Base-by-base conservation (phyloP, 2,797 vertebrate species). In the Cossypha polioptera region DNA sequence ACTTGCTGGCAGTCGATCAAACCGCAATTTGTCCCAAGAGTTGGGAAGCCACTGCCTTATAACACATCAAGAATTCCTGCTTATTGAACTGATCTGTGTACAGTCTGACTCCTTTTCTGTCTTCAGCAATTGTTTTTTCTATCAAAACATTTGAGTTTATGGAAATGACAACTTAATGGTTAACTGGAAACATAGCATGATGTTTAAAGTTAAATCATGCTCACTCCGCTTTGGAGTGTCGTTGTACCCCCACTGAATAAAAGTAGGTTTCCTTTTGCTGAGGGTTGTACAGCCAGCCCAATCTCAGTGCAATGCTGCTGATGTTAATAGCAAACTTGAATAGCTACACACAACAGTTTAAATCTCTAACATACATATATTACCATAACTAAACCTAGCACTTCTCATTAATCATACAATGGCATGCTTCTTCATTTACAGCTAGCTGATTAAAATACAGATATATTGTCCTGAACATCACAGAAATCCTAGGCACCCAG, bases 1-100 rank as follows among this genome's bases (percentile, higher is more conserved):
- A 90, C 16, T 92, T 82, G 47, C 5, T 96, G 95, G 94, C 95
- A 96, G 77, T 77, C 3, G 28, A 93, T 95, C 96, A 96, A 96
- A 90, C 9, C n/a, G 86, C 80, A 81, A 72, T 96, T 96, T 95
- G 66, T 95, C 94, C 88, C 71, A 84, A 63, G 69, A 97, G 90
- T 4, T 85, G 87, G 66, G 93, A 81, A 95, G 87, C 74, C 78
- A 94, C 97, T 74, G 81, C 77, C 45, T 88, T 90, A 74, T n/a
- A 95, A 86, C 51, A 79, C 50, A 53, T 77, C 63, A 88, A 86
- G 73, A 87, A 75, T 43, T 74, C 61, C 29, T 86, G 61, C 65
- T 95, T 77, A 84, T 48, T 86, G 63, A 88, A 67, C 42, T 62
- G 81, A 91, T 77, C 65, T 92, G 33, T 78, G 69, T 57, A 68